Conservation (phyloP, 2,113 vertebrate genomes). For the Poeciliopsis retropinna region DNA sequence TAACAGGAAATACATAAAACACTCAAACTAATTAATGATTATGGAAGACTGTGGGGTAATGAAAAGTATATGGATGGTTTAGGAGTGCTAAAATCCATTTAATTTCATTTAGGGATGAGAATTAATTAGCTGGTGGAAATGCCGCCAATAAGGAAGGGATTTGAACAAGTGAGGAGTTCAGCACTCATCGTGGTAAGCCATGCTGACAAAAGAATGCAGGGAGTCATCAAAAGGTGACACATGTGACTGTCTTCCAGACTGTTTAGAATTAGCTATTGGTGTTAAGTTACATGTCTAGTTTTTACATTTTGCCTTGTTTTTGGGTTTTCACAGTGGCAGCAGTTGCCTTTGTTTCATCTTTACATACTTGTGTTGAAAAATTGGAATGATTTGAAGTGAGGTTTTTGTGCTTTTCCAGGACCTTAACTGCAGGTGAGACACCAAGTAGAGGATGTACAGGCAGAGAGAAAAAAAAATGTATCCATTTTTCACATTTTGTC, state of each 20-base stretch:
- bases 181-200: constrained; percentile 58
- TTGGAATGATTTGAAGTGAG: neutral
- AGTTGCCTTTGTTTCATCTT: neutral
- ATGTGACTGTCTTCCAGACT: constrained; percentile 26
- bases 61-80: constrained; percentile 72
- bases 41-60: constrained; percentile 56
- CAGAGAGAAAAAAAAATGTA: no score
- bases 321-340: neutral
- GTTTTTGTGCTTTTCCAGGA: no score
- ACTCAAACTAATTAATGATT: constrained; percentile 75
- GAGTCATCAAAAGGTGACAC: constrained; percentile 39
- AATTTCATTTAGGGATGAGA: constrained; percentile 71
- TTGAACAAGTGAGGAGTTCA: constrained; percentile 51
- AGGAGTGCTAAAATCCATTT: constrained; percentile 74
- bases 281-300: neutral
- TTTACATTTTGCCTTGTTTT: neutral
- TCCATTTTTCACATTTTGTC: no score
- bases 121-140: constrained; percentile 68
- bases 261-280: constrained; percentile 17
- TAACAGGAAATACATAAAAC: constrained; percentile 74
- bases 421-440: no score
- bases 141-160: constrained; percentile 54
- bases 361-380: neutral
- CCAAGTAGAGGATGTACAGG: no score
- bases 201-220: constrained; percentile 6